Conservation (phyloP, 2,113 vertebrate species). For the Xyliphius kryptos region DNA sequence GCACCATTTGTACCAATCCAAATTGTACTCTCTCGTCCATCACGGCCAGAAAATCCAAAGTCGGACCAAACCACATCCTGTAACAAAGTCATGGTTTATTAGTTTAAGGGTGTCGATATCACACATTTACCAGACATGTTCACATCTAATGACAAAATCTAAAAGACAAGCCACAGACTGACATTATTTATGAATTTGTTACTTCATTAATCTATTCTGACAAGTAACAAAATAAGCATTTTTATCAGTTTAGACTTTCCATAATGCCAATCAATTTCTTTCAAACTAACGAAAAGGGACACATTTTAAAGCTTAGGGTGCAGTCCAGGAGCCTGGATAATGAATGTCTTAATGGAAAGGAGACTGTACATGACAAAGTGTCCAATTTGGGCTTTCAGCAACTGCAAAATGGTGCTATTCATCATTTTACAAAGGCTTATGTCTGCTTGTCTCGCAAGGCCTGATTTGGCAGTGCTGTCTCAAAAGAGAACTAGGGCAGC, state of each 20-base stretch:
- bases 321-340: slow-evolving; percentile 64
- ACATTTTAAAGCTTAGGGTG: slow-evolving; percentile 41
- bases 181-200: background rate
- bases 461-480: slow-evolving; percentile 50
- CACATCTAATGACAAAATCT: background rate
- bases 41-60: slow-evolving; percentile 84
- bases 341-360: slow-evolving; percentile 68
- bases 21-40: slow-evolving; percentile 82
- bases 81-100: slow-evolving; percentile 19
- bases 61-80: slow-evolving; percentile 87
- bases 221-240: background rate
- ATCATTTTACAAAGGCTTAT: slow-evolving; percentile 60
- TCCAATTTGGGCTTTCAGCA: slow-evolving; percentile 65
- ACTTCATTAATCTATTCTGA: background rate
- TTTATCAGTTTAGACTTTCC: too few species aligned
- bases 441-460: slow-evolving; percentile 45
- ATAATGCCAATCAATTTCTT: slow-evolving; percentile 17
- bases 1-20: slow-evolving; percentile 88
- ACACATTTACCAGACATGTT: background rate
- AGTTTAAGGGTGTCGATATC: background rate
- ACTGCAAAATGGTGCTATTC: slow-evolving; percentile 68
- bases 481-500: slow-evolving; percentile 37
- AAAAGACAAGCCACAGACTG: too few species aligned
- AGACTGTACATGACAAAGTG: slow-evolving; percentile 72
- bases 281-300: slow-evolving; percentile 34